Percentiles rank a stretch among this genome's conserved stretches.
Evolutionary conservation across 2,797 vertebrate genomes (phyloP).

Genomic region (Jordanella pulchra): DNA sequence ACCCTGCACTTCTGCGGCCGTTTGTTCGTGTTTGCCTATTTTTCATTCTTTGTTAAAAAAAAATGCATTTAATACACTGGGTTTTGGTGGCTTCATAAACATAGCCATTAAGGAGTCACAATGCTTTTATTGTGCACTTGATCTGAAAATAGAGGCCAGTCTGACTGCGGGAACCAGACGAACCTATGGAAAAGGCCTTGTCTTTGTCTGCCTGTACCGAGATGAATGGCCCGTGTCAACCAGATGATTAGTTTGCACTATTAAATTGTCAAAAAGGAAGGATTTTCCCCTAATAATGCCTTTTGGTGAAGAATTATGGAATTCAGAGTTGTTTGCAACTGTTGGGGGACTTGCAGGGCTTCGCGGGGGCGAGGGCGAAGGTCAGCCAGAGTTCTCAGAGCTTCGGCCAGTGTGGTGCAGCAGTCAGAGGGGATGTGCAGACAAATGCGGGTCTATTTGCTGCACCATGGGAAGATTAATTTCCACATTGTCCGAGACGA

Average conservation of each 20-base stretch:
- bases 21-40: conserved; percentile 76
- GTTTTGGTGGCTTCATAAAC: conserved; percentile 92
- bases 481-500: conserved; percentile 26
- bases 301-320: conserved; percentile 85
- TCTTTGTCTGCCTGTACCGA: conserved; percentile 89
- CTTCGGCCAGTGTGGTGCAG: conserved; percentile 62
- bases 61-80: conserved; percentile 88
- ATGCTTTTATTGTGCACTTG: conserved; percentile 89
- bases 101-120: conserved; percentile 89
- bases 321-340: conserved; percentile 80
- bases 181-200: conserved; percentile 82
- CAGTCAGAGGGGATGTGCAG: conserved; percentile 54
- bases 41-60: conserved; percentile 79
- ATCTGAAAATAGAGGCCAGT: conserved; percentile 87
- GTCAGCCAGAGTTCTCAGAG: conserved; percentile 84
- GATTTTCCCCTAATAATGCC: conserved; percentile 87
- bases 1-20: conserved; percentile 32
- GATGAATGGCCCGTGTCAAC: conserved; percentile 93
- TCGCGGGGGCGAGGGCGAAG: conserved; percentile 66
- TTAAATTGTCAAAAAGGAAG: conserved; percentile 95
- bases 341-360: conserved; percentile 70
- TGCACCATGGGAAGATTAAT: conserved; percentile 38
- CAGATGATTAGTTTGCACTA: conserved; percentile 93
- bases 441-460: conserved; percentile 58
- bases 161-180: conserved; percentile 81